Conservation (phyloP, 2,797 vertebrate genomes). For the Spinus olivaceus region DNA sequence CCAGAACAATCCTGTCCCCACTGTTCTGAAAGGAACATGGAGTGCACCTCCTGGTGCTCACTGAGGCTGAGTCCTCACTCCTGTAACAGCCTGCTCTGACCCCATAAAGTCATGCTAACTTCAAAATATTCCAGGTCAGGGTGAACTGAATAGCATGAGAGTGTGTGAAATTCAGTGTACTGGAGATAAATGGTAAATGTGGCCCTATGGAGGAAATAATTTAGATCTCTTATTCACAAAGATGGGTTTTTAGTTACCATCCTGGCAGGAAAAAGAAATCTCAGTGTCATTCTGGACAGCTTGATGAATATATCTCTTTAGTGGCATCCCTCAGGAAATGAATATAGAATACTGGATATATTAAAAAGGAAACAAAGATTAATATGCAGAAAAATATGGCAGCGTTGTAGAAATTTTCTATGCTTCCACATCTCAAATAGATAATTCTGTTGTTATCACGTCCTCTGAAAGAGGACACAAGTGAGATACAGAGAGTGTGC, state of each 20-base stretch:
- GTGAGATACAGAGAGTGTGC: background rate
- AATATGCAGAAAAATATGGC: background rate
- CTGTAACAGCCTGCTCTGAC: background rate
- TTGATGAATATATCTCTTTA: constrained; percentile 9
- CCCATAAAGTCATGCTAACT: background rate
- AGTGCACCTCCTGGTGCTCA: background rate
- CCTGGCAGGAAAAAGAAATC: constrained; percentile 2
- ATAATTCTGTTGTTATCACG: background rate
- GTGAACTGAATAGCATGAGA: background rate
- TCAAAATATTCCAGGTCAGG: background rate
- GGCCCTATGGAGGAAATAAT: background rate
- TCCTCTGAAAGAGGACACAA: background rate
- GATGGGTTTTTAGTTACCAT: constrained; percentile 36
- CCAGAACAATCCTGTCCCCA: background rate
- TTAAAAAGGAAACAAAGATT: constrained; percentile 6
- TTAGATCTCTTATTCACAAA: background rate
- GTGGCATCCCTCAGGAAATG: background rate
- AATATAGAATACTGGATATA: background rate
- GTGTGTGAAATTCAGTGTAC: background rate
- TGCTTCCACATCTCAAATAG: background rate
- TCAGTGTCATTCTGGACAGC: background rate
- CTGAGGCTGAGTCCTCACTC: background rate
- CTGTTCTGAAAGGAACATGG: background rate
- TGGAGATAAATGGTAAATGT: background rate
- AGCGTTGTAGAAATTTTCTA: background rate